Percentiles rank a stretch among this genome's conserved stretches.
Conservation (phyloP, 2,113 vertebrate species). For the Bettongia penicillata region DNA sequence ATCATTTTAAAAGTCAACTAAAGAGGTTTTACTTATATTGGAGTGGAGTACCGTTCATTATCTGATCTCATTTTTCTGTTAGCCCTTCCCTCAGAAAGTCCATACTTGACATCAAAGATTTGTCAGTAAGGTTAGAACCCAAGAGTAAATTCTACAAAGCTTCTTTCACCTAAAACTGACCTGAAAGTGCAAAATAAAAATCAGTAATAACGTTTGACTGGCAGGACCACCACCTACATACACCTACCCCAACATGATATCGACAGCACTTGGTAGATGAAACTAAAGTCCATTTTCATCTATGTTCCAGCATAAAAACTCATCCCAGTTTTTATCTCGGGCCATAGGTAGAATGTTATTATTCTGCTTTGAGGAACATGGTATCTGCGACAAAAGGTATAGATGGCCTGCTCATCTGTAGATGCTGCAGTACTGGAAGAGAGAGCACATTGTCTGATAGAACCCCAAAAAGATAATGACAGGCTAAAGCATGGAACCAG, state of each 20-base stretch:
- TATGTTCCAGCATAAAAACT: neutral
- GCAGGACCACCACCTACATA: neutral
- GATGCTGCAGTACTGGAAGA: neutral
- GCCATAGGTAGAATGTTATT: neutral
- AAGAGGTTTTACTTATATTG: slow-evolving; percentile 3
- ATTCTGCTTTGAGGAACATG: neutral
- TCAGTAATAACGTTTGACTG: neutral
- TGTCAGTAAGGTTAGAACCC: neutral
- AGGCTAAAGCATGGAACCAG: neutral
- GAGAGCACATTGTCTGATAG: neutral
- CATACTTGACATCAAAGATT: neutral
- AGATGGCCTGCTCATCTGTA: neutral
- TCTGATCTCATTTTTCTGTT: slow-evolving; percentile 5
- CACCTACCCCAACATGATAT: neutral
- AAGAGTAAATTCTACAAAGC: neutral
- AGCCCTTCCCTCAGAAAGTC: slow-evolving; percentile 24
- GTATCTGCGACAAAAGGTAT: neutral
- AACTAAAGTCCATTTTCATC: neutral
- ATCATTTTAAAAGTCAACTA: neutral
- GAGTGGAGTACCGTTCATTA: neutral
- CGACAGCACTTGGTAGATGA: neutral
- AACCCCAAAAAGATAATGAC: neutral
- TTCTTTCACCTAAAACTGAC: neutral
- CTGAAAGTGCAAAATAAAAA: neutral
- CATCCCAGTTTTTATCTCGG: neutral